phyloP scores from a whole-genome alignment of 2,113 vertebrate genomes.

The Equus przewalskii region DNA sequence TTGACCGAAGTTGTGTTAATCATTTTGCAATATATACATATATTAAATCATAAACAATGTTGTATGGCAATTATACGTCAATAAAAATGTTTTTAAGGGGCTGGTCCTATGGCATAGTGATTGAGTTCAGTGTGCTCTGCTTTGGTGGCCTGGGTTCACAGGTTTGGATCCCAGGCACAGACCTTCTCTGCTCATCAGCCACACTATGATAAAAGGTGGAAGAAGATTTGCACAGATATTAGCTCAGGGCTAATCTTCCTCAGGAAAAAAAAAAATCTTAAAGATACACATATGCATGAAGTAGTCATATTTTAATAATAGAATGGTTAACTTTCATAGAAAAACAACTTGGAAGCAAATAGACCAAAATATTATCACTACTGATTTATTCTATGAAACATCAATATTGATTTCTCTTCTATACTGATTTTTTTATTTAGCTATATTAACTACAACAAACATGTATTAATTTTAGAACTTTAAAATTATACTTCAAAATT shows the following conservation, averaged over 20 bases:
- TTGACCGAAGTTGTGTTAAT: neutral
- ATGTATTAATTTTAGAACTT: neutral
- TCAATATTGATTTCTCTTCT: neutral
- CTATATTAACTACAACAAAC: neutral
- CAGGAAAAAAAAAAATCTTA: neutral
- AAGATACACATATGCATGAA: neutral
- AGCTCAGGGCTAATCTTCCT: too few relatives aligned
- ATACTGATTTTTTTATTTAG: neutral
- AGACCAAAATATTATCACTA: neutral
- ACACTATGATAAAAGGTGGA: too few relatives aligned
- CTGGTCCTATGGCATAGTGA: too few relatives aligned
- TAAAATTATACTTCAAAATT: neutral
- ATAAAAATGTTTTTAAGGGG: neutral
- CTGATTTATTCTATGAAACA: neutral
- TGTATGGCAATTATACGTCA: neutral
- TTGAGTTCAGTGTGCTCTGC: too few relatives aligned
- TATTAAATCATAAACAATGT: neutral
- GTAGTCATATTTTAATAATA: neutral
- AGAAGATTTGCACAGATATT: too few relatives aligned
- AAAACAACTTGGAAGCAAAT: neutral
- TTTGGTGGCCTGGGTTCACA: too few relatives aligned
- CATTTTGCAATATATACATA: neutral
- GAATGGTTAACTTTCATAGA: neutral
- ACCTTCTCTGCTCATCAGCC: too few relatives aligned
- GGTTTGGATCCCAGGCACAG: too few relatives aligned